Percentiles rank a stretch among this genome's conserved stretches.
These are phyloP conservation scores for Argopecten irradians DNA, from an alignment of 1,140 invertebrate genomes.

Conservation along the genomic window DNA sequence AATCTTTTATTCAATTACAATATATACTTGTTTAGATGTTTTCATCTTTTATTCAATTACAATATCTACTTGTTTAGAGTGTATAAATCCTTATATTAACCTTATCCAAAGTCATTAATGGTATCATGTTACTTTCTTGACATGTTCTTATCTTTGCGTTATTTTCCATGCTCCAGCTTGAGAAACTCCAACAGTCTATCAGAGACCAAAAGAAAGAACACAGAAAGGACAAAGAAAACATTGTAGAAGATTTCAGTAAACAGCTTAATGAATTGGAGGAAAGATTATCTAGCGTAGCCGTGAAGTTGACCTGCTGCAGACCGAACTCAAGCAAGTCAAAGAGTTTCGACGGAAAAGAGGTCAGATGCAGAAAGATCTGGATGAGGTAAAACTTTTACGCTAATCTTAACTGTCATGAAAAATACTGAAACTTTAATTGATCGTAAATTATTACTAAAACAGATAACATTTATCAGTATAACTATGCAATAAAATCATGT, in stretches of 20 bases:
- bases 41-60: no score
- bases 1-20: no score
- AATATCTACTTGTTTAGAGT: no score
- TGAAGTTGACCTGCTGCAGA: constrained; percentile 74
- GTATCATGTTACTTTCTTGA: no score
- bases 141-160: no score
- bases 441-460: not conserved
- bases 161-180: constrained; percentile 62
- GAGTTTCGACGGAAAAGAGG: constrained; percentile 75
- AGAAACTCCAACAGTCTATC: constrained; percentile 68
- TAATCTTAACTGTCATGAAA: not conserved
- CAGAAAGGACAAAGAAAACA: constrained; percentile 71
- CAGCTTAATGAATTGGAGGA: constrained; percentile 74
- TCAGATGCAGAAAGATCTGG: constrained; percentile 76
- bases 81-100: no score
- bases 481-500: not conserved
- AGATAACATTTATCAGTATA: not conserved
- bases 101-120: no score
- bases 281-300: constrained; percentile 67
- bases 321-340: constrained; percentile 76
- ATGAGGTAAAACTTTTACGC: constrained; percentile 62
- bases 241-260: constrained; percentile 74
- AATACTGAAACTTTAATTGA: no score
- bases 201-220: constrained; percentile 71
- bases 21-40: no score